A percentile compares a stretch with the other conserved stretches of the same genome.
Evolutionary conservation across 2,113 vertebrate genomes (phyloP).

Genomic region (Nothobranchius furzeri): DNA sequence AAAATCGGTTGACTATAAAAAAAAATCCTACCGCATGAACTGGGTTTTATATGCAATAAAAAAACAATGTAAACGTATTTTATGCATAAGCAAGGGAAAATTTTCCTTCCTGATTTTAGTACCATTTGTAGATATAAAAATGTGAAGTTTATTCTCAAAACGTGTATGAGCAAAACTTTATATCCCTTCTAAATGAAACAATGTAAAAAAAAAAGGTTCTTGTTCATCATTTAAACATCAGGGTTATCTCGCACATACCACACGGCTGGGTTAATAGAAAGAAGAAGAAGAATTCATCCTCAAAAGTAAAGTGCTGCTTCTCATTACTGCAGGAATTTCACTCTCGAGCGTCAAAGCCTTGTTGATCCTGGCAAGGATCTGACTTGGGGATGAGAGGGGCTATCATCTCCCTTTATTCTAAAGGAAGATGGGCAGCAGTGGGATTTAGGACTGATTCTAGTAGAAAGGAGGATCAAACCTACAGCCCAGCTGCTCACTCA

Average conservation of each 20-base stretch:
- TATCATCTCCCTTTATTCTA: slow-evolving; percentile 50
- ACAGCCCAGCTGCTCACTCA: slow-evolving; percentile 25
- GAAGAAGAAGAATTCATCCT: slow-evolving; percentile 48
- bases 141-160: no score
- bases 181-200: slow-evolving; percentile 5
- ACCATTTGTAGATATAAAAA: not conserved
- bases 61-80: no score
- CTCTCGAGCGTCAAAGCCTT: slow-evolving; percentile 49
- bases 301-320: slow-evolving; percentile 53
- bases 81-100: slow-evolving; percentile 5
- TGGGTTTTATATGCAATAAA: no score
- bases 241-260: slow-evolving; percentile 21
- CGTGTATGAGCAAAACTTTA: not conserved
- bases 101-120: slow-evolving; percentile 15
- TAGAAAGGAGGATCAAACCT: slow-evolving; percentile 55
- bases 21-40: no score
- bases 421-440: slow-evolving; percentile 40
- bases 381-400: slow-evolving; percentile 45
- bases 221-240: slow-evolving; percentile 25
- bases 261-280: slow-evolving; percentile 34
- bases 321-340: slow-evolving; percentile 66
- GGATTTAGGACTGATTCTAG: slow-evolving; percentile 57
- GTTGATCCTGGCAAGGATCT: slow-evolving; percentile 54
- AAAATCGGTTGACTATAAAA: no score
- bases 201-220: slow-evolving; percentile 15